phyloP scores from a whole-genome alignment of 1,140 invertebrate species.

The Pseudomyrmex cubaensis region DNA sequence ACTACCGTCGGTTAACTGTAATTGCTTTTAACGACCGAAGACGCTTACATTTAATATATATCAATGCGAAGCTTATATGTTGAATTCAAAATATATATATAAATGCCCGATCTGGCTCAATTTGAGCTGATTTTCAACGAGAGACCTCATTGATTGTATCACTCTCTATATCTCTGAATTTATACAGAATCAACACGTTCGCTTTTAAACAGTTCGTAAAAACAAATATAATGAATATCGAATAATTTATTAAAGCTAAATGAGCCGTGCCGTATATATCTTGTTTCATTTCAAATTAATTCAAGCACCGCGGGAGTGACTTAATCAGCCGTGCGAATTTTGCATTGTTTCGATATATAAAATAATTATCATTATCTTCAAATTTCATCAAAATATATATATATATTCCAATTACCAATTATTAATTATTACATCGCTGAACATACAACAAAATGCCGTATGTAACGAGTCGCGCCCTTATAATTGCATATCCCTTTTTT shows the following conservation, averaged over 20 bases:
- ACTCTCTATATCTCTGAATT: too few relatives aligned
- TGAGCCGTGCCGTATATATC: not conserved
- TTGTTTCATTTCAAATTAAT: constrained; percentile 42
- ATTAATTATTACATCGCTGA: too few relatives aligned
- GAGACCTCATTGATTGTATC: constrained; percentile 23
- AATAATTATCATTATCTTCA: constrained; percentile 3
- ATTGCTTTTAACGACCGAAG: constrained; percentile 2
- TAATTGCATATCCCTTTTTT: too few relatives aligned
- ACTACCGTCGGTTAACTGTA: not conserved
- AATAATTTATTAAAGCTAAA: constrained; percentile 50
- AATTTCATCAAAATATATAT: not conserved
- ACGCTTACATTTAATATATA: not conserved
- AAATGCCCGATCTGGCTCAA: not conserved
- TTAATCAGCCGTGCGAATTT: constrained; percentile 10
- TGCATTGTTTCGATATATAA: constrained; percentile 4
- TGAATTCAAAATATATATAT: not conserved
- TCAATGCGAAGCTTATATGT: not conserved
- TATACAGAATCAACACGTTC: not conserved
- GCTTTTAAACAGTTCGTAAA: constrained; percentile 28
- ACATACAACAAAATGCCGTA: too few relatives aligned
- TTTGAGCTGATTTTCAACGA: constrained; percentile 9
- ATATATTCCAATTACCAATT: too few relatives aligned
- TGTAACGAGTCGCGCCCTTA: too few relatives aligned
- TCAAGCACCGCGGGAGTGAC: not conserved
- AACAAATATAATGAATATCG: not conserved